Base-by-base conservation (phyloP, 30 jellyfish, hydroid and myxozoan genomes). In the Cassiopea xamachana region DNA sequence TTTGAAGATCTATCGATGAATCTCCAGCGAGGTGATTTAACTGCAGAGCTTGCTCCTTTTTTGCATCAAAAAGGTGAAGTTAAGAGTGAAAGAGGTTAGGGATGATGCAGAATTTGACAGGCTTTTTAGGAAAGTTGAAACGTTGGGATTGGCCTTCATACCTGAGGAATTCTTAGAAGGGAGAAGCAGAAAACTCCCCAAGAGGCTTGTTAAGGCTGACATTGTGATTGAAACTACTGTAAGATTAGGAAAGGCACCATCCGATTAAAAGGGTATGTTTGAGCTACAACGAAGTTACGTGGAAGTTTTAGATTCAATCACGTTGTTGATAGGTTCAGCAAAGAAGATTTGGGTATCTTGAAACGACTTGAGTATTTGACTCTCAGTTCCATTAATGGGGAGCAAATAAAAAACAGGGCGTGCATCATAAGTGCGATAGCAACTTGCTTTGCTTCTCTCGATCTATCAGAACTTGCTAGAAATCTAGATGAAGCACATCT, bases 401-500 rank as follows among this genome's bases (percentile, higher is more conserved):
- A 74, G 83, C 69, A 74, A 74, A 74, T 74, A 2, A 10, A 74
- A 43, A 74, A 74, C 83, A 74, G 67, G 49, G 9, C 83, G 19
- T 74, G 67, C 58, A 74, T 74, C 83, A 74, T 15, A 46, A 74
- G 83, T 78, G 75, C 87, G 71, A 51, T 48, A 48, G 86, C 86
- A 77, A 77, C 71, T n/a, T 9, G 71, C 49, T 48, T 51, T 48
- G 50, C 86, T n/a, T 46, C 64, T 77, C 48, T 77, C 10, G 73
- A 77, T 19, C 86, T 51, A 47, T 77, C 73, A 51, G 73, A 44
- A 2, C 86, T 77, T 77, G 10, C 74, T 46, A 77, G 50, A 77
- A 77, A 77, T 77, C 86, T 77, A 19, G 73, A 77, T 81, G 81
- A 81, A 61, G 89, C 89, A 67, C 89, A 81, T 46, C 89, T 81